These are phyloP conservation scores for Ceryle rudis DNA, from an alignment of 2,797 vertebrate genomes.

Conservation along the genomic window DNA sequence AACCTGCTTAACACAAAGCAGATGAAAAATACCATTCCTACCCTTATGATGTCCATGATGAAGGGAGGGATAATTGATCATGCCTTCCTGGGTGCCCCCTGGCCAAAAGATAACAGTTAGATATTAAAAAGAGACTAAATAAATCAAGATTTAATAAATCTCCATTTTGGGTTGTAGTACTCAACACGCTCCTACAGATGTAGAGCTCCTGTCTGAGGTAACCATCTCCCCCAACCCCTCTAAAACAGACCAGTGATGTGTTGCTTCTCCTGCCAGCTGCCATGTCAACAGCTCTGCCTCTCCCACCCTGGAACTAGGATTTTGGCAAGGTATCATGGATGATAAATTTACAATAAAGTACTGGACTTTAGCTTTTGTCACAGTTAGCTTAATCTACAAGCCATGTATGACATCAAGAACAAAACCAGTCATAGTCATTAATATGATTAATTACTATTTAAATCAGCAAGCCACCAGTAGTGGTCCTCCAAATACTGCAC, in stretches of 20 bases:
- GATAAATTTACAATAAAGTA: neutral
- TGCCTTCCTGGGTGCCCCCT: neutral
- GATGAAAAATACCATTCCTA: neutral
- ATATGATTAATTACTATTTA: constrained; percentile 62
- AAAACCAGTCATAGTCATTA: constrained; percentile 38
- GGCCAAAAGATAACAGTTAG: neutral
- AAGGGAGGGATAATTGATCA: neutral
- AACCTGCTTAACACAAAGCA: neutral
- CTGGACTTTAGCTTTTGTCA: neutral
- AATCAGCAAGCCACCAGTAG: constrained; percentile 36
- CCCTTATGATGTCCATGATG: neutral
- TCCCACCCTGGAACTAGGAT: neutral
- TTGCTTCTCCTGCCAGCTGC: neutral
- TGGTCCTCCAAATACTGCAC: constrained; percentile 14
- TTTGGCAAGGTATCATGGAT: neutral
- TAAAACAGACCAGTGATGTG: fast-evolving
- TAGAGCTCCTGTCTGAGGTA: neutral
- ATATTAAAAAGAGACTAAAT: neutral
- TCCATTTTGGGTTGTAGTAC: neutral
- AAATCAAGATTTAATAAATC: neutral
- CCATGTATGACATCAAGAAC: constrained; percentile 39
- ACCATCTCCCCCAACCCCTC: neutral
- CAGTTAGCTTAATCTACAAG: constrained; percentile 34
- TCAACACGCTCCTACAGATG: neutral
- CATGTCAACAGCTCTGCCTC: neutral